phyloP scores from a whole-genome alignment of 2,888 invertebrate genomes.

The Terebella lapidaria region DNA sequence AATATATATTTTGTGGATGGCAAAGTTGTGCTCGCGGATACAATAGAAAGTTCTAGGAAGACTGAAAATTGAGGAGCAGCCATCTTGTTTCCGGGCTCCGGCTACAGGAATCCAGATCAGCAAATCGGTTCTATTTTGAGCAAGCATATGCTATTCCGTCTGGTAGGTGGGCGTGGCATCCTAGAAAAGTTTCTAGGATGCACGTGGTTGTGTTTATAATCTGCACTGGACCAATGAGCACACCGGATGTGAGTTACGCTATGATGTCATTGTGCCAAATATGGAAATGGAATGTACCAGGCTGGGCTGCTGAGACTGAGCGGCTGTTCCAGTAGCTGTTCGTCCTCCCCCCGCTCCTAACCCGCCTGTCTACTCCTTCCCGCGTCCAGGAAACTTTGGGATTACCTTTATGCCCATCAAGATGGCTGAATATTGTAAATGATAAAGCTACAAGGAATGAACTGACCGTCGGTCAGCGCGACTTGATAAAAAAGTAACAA shows the following conservation, averaged over 20 bases:
- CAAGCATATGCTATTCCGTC: no score
- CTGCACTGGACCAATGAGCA: background rate
- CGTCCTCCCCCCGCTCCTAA: constrained; percentile 12
- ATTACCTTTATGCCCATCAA: background rate
- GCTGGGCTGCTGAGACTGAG: background rate
- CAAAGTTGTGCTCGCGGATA: no score
- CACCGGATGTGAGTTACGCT: background rate
- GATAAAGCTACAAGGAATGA: background rate
- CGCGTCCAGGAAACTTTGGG: background rate
- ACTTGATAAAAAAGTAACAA: no score
- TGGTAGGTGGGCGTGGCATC: background rate
- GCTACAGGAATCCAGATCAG: no score
- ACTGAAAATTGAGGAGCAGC: no score
- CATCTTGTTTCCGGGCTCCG: no score
- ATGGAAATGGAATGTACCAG: constrained; percentile 19
- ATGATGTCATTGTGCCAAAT: constrained; percentile 15
- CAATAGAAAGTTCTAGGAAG: no score
- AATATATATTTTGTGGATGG: no score
- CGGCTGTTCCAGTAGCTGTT: constrained; percentile 15
- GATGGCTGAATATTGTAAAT: background rate
- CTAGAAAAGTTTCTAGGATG: background rate
- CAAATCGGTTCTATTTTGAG: no score
- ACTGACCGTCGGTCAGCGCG: no score
- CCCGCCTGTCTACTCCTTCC: no score
- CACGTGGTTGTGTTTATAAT: background rate